Evolutionary conservation across 2,113 vertebrate genomes (phyloP).

Genomic region (Cromileptes altivelis): DNA sequence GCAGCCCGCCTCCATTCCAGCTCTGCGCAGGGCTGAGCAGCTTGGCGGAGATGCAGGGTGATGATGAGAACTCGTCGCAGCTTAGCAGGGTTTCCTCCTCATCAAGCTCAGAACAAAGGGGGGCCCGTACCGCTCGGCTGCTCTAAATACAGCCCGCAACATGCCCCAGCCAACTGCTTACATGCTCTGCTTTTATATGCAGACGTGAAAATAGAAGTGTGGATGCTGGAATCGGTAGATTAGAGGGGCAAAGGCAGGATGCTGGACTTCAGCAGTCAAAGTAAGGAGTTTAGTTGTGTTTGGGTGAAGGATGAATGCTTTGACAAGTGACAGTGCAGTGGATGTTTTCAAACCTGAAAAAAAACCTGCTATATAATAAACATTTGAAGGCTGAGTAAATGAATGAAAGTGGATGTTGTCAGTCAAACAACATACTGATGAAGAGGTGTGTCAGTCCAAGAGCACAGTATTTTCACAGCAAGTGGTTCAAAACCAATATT

Average conservation of each 20-base stretch:
- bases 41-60: constrained; percentile 74
- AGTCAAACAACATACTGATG: background rate
- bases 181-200: constrained; percentile 46
- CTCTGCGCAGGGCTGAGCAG: constrained; percentile 66
- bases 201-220: constrained; percentile 33
- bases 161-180: constrained; percentile 60
- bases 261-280: constrained; percentile 17
- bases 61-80: constrained; percentile 77
- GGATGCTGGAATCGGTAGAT: constrained; percentile 23
- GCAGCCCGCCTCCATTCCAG: constrained; percentile 52
- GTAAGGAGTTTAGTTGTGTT: constrained; percentile 14
- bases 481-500: background rate
- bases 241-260: constrained; percentile 2
- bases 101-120: constrained; percentile 79
- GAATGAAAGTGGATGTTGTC: background rate
- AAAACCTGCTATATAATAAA: too few relatives aligned
- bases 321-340: background rate
- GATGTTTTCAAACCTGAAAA: background rate
- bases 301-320: background rate
- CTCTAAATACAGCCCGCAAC: constrained; percentile 76
- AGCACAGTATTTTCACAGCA: background rate
- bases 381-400: background rate
- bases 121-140: constrained; percentile 67
- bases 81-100: constrained; percentile 81
- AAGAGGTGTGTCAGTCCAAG: too few relatives aligned